Evolutionary conservation across 1,140 invertebrate genomes (phyloP), one percentile per base, ranked within the genome.

Genomic region (Panonychus citri): DNA sequence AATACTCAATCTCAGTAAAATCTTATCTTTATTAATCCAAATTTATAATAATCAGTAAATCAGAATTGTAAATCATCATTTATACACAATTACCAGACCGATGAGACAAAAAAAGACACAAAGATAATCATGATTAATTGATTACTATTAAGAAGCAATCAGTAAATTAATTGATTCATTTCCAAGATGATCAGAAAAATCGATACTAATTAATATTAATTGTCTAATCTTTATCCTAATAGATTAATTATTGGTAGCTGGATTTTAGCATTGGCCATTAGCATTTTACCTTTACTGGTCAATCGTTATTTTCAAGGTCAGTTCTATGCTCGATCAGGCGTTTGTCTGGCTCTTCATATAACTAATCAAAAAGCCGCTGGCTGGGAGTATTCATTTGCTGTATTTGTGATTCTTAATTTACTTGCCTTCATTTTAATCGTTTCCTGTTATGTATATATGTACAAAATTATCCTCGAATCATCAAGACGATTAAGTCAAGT

Each of bases 281-380:
- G 81, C 0, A 64, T 79, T 0, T 66, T 80, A n/a, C 82, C 82
- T 27, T 75, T 77, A 1, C 62, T 82, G 10, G 71, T 76, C n/a
- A 78, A 78, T 74, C 68, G 59, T 15, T 67, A 66, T 57, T 76
- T 76, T 28, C 75, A 74, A 27, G 78, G 74, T 2, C 71, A 71
- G 53, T 83, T 81, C 66, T 83, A 82, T 64, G 80, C 81, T 5
- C 73, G 74, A 8, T 78, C 78, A 57, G 78, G 79, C 27, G 75
- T 81, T 63, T 83, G 81, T 58, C 79, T 83, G 62, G 80, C 81
- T 0, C 63, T 83, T 5, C 79, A 83, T 64, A 78, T 83, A 17
- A 64, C 62, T 15, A 61, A 60, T 28, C 58, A 60, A 15, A 56
- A 59, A 28, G 53, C 63, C 10, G 58, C 76, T 43, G 81, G 81